Base-by-base conservation (phyloP, 2,797 vertebrate genomes). In the Lacerta viridis region DNA sequence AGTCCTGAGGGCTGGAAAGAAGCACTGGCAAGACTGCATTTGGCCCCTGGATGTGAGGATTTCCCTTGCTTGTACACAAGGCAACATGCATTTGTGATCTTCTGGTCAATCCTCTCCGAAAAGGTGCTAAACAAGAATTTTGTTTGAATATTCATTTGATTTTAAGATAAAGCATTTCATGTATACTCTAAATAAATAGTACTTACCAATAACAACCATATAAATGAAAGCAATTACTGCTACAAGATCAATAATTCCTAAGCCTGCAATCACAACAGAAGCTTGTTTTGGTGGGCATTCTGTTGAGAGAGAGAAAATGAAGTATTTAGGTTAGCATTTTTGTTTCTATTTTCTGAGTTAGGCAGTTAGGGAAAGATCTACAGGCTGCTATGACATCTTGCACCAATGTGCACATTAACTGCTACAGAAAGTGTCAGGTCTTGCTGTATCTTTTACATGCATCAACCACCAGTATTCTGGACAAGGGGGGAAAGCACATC, bases 131-230 rank as follows among this genome's bases (percentile, higher is more conserved):
- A 36, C 13, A 90, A 69, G 36, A 79, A 91, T 88, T 2, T 25
- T 68, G 4, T 43, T 82, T 64, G 68, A 85, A 86, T 85, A n/a
- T 27, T 69, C 36, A 39, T 33, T 46, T 76, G 39, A 75, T 23
- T 43, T 72, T 59, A 80, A 71, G 55, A n/a, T 9, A 61, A 81
- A 43, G 10, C 50, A 80, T 46, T 85, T 59, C 29, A 55, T 15
- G 39, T 74, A 74, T 13, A 74, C 78, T 59, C 61, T 75, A 87
- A 87, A 64, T 17, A 75, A 77, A 64, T 76, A 79, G 41, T 88
- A 97, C 97, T 97, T 96, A 97, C 97, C 96, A 92, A 93, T 92
- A 95, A 96, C 87, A 94, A 96, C 93, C 95, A 97, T 91, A 94
- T 96, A 97, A 95, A 88, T 93, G 96, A 97, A 93, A 92, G 95